Conservation (phyloP, 2,113 vertebrate genomes). For the Physeter macrocephalus region DNA sequence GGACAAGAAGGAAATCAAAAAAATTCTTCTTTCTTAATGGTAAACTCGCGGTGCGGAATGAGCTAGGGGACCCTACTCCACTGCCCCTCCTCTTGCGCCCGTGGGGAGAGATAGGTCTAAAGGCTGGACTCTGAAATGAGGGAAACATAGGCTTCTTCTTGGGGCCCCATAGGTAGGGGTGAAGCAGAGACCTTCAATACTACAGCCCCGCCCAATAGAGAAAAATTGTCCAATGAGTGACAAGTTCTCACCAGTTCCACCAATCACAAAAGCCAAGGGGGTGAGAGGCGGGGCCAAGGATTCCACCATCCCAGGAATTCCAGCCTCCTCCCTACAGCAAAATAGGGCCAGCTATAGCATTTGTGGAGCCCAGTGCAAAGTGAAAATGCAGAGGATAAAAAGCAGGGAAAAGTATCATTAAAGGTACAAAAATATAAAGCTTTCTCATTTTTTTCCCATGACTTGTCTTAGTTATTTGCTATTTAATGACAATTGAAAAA, state of each 20-base stretch:
- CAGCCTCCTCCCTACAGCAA: neutral
- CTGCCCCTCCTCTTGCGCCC: neutral
- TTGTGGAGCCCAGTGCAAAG: too few species aligned
- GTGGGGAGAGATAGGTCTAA: neutral
- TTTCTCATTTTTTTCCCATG: neutral
- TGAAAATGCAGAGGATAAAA: neutral
- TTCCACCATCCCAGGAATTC: too few species aligned
- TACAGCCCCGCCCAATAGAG: neutral
- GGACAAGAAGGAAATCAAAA: neutral
- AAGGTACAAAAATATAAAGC: neutral
- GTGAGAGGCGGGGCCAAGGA: neutral
- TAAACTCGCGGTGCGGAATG: neutral
- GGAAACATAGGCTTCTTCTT: rapidly evolving
- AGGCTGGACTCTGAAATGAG: neutral
- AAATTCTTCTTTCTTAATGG: neutral
- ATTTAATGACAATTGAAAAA: neutral
- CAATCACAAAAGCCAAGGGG: neutral
- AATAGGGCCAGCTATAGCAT: neutral
- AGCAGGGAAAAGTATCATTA: neutral
- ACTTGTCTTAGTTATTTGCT: neutral
- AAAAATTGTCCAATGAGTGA: neutral
- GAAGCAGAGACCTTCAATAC: neutral
- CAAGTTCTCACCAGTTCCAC: neutral
- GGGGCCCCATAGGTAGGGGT: rapidly evolving
- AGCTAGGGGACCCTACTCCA: neutral